Percentiles rank a stretch among this genome's conserved stretches.
Conservation (phyloP, 2,888 invertebrate species). For the Perizoma flavofasciatum region DNA sequence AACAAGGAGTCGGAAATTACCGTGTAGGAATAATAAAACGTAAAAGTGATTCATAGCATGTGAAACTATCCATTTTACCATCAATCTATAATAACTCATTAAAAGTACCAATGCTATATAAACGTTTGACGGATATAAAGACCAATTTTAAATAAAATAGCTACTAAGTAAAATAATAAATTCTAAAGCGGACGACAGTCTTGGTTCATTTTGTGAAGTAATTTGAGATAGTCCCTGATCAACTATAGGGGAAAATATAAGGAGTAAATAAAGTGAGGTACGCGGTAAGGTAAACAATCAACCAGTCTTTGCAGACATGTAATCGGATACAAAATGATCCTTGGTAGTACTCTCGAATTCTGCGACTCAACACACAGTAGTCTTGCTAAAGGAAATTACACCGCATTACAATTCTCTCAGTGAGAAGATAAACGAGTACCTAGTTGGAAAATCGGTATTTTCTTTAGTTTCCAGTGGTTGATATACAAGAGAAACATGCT, state of each 20-base stretch:
- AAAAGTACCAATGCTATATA: slow-evolving; percentile 11
- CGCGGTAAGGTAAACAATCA: slow-evolving; percentile 67
- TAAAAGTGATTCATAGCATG: slow-evolving; percentile 55
- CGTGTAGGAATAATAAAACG: slow-evolving; percentile 51
- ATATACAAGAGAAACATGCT: slow-evolving; percentile 41
- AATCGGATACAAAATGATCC: slow-evolving; percentile 73
- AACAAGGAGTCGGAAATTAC: slow-evolving; percentile 60
- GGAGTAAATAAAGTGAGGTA: slow-evolving; percentile 64
- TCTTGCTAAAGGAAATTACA: slow-evolving; percentile 60
- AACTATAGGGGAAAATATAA: slow-evolving; percentile 61
- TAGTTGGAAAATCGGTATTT: slow-evolving; percentile 42
- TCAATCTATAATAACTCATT: slow-evolving; percentile 21
- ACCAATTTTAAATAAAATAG: slow-evolving; percentile 9
- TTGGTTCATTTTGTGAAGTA: slow-evolving; percentile 50
- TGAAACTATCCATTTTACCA: slow-evolving; percentile 34
- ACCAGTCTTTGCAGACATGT: slow-evolving; percentile 61
- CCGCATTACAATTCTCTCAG: slow-evolving; percentile 55
- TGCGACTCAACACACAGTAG: slow-evolving; percentile 56
- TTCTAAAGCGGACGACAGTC: slow-evolving; percentile 37
- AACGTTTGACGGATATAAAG: slow-evolving; percentile 13
- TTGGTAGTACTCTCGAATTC: slow-evolving; percentile 56
- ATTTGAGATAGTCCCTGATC: slow-evolving; percentile 57
- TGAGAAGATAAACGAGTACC: slow-evolving; percentile 49
- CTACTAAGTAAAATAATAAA: slow-evolving; percentile 22
- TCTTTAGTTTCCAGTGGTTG: slow-evolving; percentile 37